Conservation (phyloP, 2,797 vertebrate species). For the Sebastes nivosus region DNA sequence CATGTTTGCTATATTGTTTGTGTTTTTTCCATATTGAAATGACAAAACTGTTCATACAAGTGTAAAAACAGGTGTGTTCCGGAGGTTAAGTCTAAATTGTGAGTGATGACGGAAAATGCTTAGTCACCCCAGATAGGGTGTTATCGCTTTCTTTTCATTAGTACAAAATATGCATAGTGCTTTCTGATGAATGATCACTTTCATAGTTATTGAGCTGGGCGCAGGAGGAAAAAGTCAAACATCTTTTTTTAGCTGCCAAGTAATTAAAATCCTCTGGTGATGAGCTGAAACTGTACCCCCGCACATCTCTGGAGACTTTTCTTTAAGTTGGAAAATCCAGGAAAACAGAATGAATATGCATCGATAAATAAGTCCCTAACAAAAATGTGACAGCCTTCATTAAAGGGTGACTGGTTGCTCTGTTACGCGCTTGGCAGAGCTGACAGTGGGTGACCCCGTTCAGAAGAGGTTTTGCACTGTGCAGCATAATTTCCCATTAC, state of each 20-base stretch:
- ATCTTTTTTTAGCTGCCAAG: slow-evolving; percentile 16
- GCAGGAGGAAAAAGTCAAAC: slow-evolving; percentile 21
- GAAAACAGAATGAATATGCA: slow-evolving; percentile 67
- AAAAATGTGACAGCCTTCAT: slow-evolving; percentile 77
- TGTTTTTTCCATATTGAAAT: neutral
- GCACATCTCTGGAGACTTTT: slow-evolving; percentile 51
- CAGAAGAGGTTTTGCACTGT: slow-evolving; percentile 78
- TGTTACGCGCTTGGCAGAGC: slow-evolving; percentile 69
- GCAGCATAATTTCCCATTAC: slow-evolving; percentile 84
- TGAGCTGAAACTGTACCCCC: slow-evolving; percentile 32
- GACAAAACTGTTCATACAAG: neutral
- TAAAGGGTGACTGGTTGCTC: slow-evolving; percentile 72
- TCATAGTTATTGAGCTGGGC: slow-evolving; percentile 42
- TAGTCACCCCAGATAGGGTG: neutral
- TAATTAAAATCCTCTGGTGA: slow-evolving; percentile 49
- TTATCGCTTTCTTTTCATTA: neutral
- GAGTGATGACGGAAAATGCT: slow-evolving; percentile 17
- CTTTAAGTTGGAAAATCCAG: slow-evolving; percentile 41
- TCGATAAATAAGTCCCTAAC: slow-evolving; percentile 61
- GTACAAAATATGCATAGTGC: slow-evolving; percentile 1
- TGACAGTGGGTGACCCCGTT: slow-evolving; percentile 80
- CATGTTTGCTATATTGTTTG: neutral
- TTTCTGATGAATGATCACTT: slow-evolving; percentile 55
- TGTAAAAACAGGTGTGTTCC: slow-evolving; percentile 1
- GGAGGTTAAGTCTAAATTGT: neutral